Percentiles rank a stretch among this genome's conserved stretches.
Conservation (phyloP, 2,888 invertebrate species). For the Dexiosoma caninum region DNA sequence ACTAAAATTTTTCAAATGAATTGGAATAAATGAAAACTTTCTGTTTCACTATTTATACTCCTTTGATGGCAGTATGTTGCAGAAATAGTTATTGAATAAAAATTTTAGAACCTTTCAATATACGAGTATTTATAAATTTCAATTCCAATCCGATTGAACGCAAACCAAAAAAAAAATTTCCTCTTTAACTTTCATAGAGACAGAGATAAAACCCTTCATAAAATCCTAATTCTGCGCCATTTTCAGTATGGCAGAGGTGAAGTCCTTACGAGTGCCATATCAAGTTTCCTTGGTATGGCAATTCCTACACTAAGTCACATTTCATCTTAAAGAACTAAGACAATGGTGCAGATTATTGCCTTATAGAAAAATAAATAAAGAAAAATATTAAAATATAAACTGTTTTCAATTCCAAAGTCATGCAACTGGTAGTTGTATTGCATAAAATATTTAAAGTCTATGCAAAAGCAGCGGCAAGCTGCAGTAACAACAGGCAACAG, state of each 20-base stretch:
- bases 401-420: neutral
- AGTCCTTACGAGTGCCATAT: no score
- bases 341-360: neutral
- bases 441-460: conserved; percentile 39
- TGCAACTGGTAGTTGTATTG: conserved; percentile 54
- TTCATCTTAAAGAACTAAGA: neutral
- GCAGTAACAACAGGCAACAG: conserved; percentile 14
- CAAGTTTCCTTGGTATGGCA: no score
- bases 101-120: no score
- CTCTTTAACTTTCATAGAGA: no score
- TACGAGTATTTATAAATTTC: no score
- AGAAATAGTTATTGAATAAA: no score
- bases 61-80: no score
- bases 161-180: no score
- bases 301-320: neutral
- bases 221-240: no score
- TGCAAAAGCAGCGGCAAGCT: conserved; percentile 9
- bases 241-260: no score
- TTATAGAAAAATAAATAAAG: neutral
- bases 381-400: neutral
- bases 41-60: neutral
- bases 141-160: no score
- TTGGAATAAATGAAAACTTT: neutral
- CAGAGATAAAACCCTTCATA: no score
- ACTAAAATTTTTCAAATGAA: neutral